Conservation (phyloP, 2,888 invertebrate species). For the Phengaris arion region DNA sequence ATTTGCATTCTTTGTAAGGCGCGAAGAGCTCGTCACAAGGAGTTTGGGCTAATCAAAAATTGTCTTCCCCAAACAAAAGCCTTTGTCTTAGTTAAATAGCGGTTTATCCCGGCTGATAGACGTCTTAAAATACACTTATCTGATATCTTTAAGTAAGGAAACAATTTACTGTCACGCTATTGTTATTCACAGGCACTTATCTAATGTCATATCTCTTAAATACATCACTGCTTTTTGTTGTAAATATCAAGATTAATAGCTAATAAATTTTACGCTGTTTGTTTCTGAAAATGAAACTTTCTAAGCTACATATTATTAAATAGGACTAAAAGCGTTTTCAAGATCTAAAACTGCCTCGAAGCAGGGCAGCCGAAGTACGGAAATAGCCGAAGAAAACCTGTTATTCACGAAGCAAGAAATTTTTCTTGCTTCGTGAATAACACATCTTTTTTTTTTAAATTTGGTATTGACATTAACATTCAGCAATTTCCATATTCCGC, state of each 20-base stretch:
- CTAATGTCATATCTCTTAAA: slow-evolving; percentile 68
- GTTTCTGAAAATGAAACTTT: not conserved
- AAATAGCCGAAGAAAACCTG: too few relatives aligned
- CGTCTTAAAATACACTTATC: slow-evolving; percentile 46
- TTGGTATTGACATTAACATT: too few relatives aligned
- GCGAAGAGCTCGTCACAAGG: not conserved
- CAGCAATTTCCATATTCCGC: too few relatives aligned
- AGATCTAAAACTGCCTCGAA: too few relatives aligned
- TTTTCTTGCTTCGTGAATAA: too few relatives aligned
- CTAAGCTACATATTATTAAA: not conserved
- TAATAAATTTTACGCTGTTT: slow-evolving; percentile 37
- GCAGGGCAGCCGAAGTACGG: too few relatives aligned
- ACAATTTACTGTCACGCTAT: slow-evolving; percentile 71
- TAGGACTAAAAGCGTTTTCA: not conserved
- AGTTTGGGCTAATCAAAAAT: not conserved
- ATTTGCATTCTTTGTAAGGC: too few relatives aligned
- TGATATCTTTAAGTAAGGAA: slow-evolving; percentile 49
- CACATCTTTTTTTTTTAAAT: too few relatives aligned
- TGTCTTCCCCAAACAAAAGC: slow-evolving; percentile 25
- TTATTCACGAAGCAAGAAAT: too few relatives aligned
- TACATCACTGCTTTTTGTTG: slow-evolving; percentile 41
- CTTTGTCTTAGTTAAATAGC: slow-evolving; percentile 20
- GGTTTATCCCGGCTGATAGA: slow-evolving; percentile 36
- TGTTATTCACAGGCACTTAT: slow-evolving; percentile 62
- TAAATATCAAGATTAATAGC: slow-evolving; percentile 37